These are phyloP conservation scores for Rattus rattus DNA, from an alignment of 2,113 vertebrate genomes.

Conservation along the genomic window DNA sequence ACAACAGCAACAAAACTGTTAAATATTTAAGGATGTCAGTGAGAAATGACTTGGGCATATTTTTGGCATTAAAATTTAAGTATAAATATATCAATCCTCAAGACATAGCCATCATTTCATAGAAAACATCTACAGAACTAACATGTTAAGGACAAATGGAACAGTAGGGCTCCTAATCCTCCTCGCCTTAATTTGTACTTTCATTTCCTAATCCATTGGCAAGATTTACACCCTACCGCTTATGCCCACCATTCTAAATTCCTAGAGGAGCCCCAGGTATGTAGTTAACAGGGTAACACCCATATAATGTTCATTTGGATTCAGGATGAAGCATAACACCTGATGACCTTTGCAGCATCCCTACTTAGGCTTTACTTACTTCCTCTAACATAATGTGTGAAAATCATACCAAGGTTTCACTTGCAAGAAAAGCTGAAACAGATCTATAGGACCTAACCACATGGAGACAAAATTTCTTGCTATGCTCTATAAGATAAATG, in stretches of 20 bases:
- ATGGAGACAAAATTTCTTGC: not conserved
- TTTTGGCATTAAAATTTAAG: conserved; percentile 27
- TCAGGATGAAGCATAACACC: too few relatives aligned
- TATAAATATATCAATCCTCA: not conserved
- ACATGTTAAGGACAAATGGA: not conserved
- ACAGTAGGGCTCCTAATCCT: not conserved
- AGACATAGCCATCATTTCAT: not conserved
- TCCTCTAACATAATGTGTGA: not conserved
- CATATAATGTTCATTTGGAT: not conserved
- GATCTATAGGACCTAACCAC: too few relatives aligned
- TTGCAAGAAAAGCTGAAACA: not conserved
- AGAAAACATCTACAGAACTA: not conserved
- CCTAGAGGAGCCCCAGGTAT: not conserved
- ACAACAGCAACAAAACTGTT: not conserved
- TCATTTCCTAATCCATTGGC: not conserved
- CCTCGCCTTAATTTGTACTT: not conserved
- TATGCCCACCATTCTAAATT: not conserved
- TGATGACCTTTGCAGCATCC: not conserved
- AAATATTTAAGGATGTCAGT: not conserved
- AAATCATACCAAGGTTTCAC: not conserved
- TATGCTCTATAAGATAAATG: not conserved
- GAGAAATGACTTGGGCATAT: not conserved
- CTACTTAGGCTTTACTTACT: not conserved
- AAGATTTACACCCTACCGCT: not conserved
- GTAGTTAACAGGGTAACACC: not conserved